phyloP scores from a whole-genome alignment of 2,113 vertebrate species.

The Romanogobio albipinnatus region DNA sequence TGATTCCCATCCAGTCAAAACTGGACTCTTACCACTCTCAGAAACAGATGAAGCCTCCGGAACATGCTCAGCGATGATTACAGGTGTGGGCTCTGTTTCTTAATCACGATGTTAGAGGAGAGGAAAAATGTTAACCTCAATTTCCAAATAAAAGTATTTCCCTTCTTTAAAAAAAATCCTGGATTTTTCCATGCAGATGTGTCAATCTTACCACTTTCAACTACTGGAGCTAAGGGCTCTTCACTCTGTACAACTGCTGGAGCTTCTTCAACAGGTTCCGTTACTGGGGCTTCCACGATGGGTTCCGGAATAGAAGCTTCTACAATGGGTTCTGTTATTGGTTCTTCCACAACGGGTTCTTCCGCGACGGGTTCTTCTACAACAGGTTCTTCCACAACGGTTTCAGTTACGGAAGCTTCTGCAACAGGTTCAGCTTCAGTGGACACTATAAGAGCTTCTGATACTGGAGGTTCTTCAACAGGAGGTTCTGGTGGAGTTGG shows the following conservation, averaged over 20 bases:
- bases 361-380: slow-evolving; percentile 32
- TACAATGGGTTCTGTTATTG: not conserved
- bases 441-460: not conserved
- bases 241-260: slow-evolving; percentile 36
- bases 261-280: not conserved
- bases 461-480: not conserved
- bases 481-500: not conserved
- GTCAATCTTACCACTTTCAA: slow-evolving; percentile 54
- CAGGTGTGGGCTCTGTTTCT: slow-evolving; percentile 63
- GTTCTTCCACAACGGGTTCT: slow-evolving; percentile 24
- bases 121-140: slow-evolving; percentile 39
- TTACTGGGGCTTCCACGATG: slow-evolving; percentile 3
- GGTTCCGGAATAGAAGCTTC: not conserved
- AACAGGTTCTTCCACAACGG: not conserved
- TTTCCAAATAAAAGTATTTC: slow-evolving; percentile 18
- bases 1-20: slow-evolving; percentile 45
- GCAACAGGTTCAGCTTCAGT: not conserved
- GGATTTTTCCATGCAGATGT: slow-evolving; percentile 49
- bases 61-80: slow-evolving; percentile 57
- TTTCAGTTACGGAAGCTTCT: not conserved
- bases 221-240: slow-evolving; percentile 35
- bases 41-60: slow-evolving; percentile 55
- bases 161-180: not conserved
- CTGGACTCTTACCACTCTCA: slow-evolving; percentile 68
- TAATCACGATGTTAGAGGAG: slow-evolving; percentile 34